phyloP scores from a whole-genome alignment of 2,797 vertebrate genomes.

The Oophaga sylvatica region DNA sequence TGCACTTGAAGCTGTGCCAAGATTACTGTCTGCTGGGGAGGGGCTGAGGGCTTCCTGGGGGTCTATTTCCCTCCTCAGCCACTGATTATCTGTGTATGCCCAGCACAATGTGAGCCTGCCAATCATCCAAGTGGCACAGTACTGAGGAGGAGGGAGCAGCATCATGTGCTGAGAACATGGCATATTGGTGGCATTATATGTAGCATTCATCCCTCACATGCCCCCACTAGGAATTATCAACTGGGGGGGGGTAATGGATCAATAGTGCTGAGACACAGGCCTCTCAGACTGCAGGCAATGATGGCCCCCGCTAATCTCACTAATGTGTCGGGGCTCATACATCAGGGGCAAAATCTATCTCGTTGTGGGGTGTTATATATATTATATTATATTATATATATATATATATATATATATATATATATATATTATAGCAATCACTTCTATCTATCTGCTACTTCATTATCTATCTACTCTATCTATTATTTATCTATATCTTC shows the following conservation, averaged over 20 bases:
- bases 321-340: not conserved
- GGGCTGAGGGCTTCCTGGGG: conserved; percentile 47
- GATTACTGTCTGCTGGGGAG: conserved; percentile 46
- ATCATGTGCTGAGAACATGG: not conserved
- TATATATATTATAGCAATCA: not conserved
- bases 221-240: not conserved
- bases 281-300: not conserved
- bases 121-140: not conserved
- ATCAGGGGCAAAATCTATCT: not conserved
- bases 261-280: not conserved
- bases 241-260: no score
- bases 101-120: conserved; percentile 5
- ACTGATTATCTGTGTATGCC: conserved; percentile 27
- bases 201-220: not conserved
- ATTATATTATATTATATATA: no score
- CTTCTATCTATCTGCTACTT: no score
- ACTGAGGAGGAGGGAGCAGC: not conserved
- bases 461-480: no score
- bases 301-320: not conserved
- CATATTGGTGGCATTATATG: not conserved
- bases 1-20: conserved; percentile 67
- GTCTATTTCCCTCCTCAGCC: not conserved
- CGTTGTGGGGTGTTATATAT: no score
- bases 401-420: not conserved
- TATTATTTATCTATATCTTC: no score